These are phyloP conservation scores for Colletes gigas DNA, from an alignment of 1,140 invertebrate genomes.

Conservation along the genomic window DNA sequence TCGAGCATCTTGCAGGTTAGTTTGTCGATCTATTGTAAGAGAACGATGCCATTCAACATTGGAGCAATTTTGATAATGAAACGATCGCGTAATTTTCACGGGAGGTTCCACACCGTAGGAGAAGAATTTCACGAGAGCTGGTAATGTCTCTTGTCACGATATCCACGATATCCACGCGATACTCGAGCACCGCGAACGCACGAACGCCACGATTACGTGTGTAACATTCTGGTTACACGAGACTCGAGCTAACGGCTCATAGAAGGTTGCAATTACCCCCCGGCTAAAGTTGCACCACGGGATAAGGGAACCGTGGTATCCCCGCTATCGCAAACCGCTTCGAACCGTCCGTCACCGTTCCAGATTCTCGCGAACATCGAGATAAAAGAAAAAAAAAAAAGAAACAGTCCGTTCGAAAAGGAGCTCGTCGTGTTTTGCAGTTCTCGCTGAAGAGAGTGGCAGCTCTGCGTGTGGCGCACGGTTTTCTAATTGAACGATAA, in stretches of 20 bases:
- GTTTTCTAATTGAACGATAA: no score
- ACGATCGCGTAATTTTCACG: constrained; percentile 1
- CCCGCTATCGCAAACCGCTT: neutral
- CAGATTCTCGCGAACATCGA: neutral
- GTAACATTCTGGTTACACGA: constrained; percentile 45
- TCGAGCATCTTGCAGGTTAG: constrained; percentile 19
- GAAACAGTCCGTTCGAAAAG: no score
- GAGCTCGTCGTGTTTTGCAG: no score
- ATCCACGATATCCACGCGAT: neutral
- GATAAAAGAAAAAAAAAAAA: neutral
- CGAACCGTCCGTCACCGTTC: neutral
- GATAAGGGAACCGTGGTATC: neutral
- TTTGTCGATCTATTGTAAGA: neutral
- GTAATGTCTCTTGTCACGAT: constrained; percentile 1
- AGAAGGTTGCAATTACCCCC: constrained; percentile 39
- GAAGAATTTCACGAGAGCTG: constrained; percentile 3
- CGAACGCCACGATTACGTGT: constrained; percentile 1
- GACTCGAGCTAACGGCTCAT: constrained; percentile 27
- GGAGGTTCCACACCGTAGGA: neutral
- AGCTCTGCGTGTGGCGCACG: no score
- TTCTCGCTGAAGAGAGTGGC: no score
- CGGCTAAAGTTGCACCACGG: constrained; percentile 1
- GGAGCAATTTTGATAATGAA: neutral
- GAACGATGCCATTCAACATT: neutral
- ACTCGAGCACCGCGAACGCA: neutral